Evolutionary conservation across 2,113 vertebrate species (phyloP).

Genomic region (Neodon shergylaensis): DNA sequence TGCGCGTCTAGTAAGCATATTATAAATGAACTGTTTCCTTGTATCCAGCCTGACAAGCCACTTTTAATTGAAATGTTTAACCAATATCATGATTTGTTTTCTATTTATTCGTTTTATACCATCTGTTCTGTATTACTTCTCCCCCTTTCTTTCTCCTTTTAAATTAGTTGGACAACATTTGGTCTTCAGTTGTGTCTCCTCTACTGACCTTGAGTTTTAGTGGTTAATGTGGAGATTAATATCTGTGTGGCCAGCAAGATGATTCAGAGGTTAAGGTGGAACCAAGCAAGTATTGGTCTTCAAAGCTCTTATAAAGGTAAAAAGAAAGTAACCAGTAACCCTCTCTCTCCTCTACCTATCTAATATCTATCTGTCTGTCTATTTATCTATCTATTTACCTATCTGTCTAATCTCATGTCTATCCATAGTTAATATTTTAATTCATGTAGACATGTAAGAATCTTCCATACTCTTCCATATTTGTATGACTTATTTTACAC

Average conservation of each 20-base stretch:
- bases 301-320: background rate
- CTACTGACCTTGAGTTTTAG: background rate
- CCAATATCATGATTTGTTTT: conserved; percentile 5
- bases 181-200: background rate
- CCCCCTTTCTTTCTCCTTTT: background rate
- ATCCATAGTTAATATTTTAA: background rate
- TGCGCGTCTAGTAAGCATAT: background rate
- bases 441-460: background rate
- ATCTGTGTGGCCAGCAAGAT: background rate
- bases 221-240: background rate
- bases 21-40: background rate
- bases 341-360: no score
- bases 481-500: background rate
- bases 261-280: background rate
- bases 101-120: background rate
- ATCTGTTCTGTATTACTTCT: conserved; percentile 12
- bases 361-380: no score
- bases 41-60: conserved; percentile 2
- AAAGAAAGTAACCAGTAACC: background rate
- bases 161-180: conserved; percentile 32
- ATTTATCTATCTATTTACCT: no score
- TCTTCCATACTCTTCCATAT: background rate
- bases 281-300: background rate
- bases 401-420: no score
- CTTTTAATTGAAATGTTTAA: conserved; percentile 41